These are phyloP conservation scores for Thermophis baileyi DNA, from an alignment of 2,113 vertebrate genomes.

Conservation along the genomic window DNA sequence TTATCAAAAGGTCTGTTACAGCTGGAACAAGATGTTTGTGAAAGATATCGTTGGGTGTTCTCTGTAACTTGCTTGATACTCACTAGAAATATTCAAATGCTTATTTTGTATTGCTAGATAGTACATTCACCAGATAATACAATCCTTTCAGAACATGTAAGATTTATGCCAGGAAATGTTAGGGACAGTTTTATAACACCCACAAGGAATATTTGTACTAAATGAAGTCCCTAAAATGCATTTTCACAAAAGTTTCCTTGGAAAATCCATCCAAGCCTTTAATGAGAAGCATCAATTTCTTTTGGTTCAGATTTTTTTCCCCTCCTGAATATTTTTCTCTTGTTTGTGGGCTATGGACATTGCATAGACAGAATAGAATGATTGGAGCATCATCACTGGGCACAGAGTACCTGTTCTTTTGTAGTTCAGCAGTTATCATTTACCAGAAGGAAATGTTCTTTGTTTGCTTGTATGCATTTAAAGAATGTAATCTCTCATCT, in stretches of 20 bases:
- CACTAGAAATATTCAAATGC: constrained; percentile 74
- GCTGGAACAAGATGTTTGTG: constrained; percentile 74
- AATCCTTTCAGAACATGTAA: constrained; percentile 63
- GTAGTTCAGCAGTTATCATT: not conserved
- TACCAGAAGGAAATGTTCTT: not conserved
- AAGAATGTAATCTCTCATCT: not conserved
- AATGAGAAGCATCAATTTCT: constrained; percentile 47
- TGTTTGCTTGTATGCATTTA: not conserved
- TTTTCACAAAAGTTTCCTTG: constrained; percentile 57
- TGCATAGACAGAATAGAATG: not conserved
- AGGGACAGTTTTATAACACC: constrained; percentile 59
- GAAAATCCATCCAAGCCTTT: constrained; percentile 52
- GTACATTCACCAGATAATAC: constrained; percentile 62
- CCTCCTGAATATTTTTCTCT: not conserved
- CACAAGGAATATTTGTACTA: constrained; percentile 60
- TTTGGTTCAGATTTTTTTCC: constrained; percentile 25
- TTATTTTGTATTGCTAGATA: constrained; percentile 67
- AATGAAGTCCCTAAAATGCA: constrained; percentile 50
- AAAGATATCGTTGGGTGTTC: constrained; percentile 72
- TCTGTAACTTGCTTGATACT: constrained; percentile 55
- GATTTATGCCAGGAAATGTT: constrained; percentile 52
- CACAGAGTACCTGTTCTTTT: not conserved
- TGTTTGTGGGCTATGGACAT: not conserved
- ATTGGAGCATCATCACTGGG: not conserved
- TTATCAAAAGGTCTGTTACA: constrained; percentile 72